A percentile compares a stretch with the other conserved stretches of the same genome.
Evolutionary conservation across 2,888 invertebrate genomes (phyloP).

Genomic region (Sicus ferrugineus): DNA sequence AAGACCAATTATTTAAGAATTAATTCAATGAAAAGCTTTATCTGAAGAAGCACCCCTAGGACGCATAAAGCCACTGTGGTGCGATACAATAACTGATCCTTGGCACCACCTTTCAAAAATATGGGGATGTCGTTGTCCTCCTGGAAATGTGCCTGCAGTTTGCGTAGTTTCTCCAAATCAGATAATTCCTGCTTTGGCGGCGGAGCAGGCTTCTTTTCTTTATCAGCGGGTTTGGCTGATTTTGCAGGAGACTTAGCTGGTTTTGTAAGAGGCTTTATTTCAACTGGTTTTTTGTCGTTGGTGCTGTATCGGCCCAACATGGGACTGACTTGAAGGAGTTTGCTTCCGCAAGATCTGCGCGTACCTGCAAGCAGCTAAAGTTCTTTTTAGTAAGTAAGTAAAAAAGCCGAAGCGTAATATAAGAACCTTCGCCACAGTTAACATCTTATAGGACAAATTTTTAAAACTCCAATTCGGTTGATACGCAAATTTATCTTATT

Average conservation of each 20-base stretch:
- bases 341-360: not conserved
- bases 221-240: not conserved
- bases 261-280: not conserved
- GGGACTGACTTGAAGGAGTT: not conserved
- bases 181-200: not conserved
- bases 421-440: not conserved
- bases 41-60: slow-evolving; percentile 48
- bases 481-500: not conserved
- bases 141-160: slow-evolving; percentile 42
- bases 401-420: not conserved
- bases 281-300: slow-evolving; percentile 1
- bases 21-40: slow-evolving; percentile 40
- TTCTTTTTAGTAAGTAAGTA: not conserved
- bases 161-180: slow-evolving; percentile 33
- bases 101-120: slow-evolving; percentile 64
- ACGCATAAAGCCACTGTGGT: slow-evolving; percentile 53
- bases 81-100: slow-evolving; percentile 62
- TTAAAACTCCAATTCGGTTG: not conserved
- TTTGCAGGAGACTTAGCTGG: not conserved
- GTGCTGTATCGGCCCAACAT: not conserved
- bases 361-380: not conserved
- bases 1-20: slow-evolving; percentile 16
- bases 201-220: not conserved
- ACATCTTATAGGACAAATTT: not conserved
- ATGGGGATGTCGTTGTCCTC: slow-evolving; percentile 62